Conservation (phyloP, 2,888 invertebrate species). For the Drosophila subquinaria region DNA sequence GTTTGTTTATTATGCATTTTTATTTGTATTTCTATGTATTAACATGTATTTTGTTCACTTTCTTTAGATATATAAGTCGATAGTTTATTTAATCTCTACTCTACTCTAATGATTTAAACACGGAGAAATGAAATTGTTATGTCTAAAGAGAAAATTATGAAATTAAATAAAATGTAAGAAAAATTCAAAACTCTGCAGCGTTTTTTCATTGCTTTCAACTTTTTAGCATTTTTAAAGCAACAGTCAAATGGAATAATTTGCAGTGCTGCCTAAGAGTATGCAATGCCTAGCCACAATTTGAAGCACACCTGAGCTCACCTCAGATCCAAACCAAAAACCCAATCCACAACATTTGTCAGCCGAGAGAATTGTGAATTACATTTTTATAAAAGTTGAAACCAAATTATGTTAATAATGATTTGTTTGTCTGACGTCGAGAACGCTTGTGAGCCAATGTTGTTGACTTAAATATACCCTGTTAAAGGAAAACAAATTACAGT, state of each 20-base stretch:
- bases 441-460: not conserved
- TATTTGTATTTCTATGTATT: conserved; percentile 67
- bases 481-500: not conserved
- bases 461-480: not conserved
- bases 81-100: conserved; percentile 83
- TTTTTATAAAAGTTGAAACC: conserved; percentile 34
- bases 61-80: conserved; percentile 77
- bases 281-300: conserved; percentile 2
- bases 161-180: conserved; percentile 78
- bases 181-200: conserved; percentile 30
- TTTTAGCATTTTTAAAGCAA: not conserved
- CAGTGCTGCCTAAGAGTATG: conserved; percentile 40
- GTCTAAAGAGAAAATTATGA: conserved; percentile 67
- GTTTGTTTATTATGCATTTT: conserved; percentile 84
- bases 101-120: conserved; percentile 78
- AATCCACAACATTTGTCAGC: conserved; percentile 2
- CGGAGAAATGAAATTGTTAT: conserved; percentile 78
- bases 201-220: not conserved
- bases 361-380: conserved; percentile 28
- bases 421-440: conserved; percentile 8
- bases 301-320: not conserved
- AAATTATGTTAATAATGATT: conserved; percentile 46
- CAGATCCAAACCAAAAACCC: not conserved
- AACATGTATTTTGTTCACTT: conserved; percentile 71
- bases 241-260: not conserved